phyloP scores from a whole-genome alignment of 2,797 vertebrate genomes.

The Melanotaenia maccullochi region DNA sequence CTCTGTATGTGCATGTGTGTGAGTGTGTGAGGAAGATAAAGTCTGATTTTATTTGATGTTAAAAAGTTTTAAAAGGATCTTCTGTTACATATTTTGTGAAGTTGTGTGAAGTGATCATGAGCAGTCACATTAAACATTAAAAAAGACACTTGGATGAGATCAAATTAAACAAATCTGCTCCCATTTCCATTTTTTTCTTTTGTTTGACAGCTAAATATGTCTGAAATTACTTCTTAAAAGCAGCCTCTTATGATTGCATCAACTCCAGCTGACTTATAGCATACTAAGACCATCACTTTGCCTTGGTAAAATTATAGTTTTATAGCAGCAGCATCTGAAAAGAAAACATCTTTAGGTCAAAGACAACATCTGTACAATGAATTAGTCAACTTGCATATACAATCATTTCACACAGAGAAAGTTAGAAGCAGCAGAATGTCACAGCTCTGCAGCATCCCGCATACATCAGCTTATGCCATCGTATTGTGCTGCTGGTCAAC shows the following conservation, averaged over 20 bases:
- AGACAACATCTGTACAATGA: background rate
- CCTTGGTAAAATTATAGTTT: too few species aligned
- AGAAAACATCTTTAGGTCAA: too few species aligned
- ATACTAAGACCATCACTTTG: too few species aligned
- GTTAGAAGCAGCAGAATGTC: background rate
- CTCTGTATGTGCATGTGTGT: background rate
- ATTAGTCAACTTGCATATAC: background rate
- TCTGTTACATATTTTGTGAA: background rate
- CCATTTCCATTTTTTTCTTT: background rate
- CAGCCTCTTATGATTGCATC: background rate
- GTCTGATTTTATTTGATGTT: background rate
- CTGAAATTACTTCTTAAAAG: background rate
- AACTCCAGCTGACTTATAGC: too few species aligned
- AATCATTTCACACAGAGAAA: background rate
- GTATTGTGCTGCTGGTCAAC: background rate
- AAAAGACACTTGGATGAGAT: background rate
- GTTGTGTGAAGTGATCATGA: background rate
- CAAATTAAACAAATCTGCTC: background rate
- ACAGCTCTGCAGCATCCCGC: background rate
- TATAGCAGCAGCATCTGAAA: too few species aligned
- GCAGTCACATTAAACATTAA: too few species aligned
- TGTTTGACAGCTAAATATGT: background rate
- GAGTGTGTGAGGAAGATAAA: constrained; percentile 6
- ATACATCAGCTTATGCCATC: too few species aligned
- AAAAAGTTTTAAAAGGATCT: background rate